Base-by-base conservation (phyloP, 2,113 vertebrate species). In the Melanostigma gelatinosum region DNA sequence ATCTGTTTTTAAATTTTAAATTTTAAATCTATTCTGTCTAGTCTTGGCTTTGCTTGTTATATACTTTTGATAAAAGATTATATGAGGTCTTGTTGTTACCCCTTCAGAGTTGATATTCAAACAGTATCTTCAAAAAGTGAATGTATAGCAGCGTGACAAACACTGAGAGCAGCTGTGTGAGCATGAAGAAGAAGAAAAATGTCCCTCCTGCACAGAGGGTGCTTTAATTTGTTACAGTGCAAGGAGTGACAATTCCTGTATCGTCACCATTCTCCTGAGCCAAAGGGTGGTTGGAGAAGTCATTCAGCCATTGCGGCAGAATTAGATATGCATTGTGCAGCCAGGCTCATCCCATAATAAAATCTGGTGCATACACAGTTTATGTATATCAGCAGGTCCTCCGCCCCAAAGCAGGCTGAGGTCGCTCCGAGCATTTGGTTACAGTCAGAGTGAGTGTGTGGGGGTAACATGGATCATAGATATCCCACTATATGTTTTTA, bases 261-360 rank as follows among this genome's bases (percentile, higher is more conserved):
- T 34, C 54, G 40, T 20, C 60, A 55, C 80, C 40, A 9, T 34
- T 84, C 72, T 72, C 52, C 38, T 24, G 52, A 52, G 48, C 75
- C 65, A 40, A 27, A 1, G 65, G 57, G 24, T 1, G 7, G 8
- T 12, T 50, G 48, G 12, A 69, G 48, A 73, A 61, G 12, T 27
- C n/a, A 72, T 32, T 69, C 24, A 72, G 42, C 57, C 44, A 27
- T 54, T 67, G 57, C 64, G 75, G 63, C 13, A 64, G 38, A 63
- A 72, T 75, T 83, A 69, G 62, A 58, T 72, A 32, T 58, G 44
- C 77, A 50, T n/a, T 62, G 63, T 62, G 60, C 20, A 61, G 36
- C 54, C 42, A 48, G 50, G 22, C 34, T n/a, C 16, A 40, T 61
- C 71, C 20, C 57, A 9, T 48, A 44, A 64, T 66, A 29, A 65